Conservation (phyloP, 2,113 vertebrate species). For the Scomber scombrus region DNA sequence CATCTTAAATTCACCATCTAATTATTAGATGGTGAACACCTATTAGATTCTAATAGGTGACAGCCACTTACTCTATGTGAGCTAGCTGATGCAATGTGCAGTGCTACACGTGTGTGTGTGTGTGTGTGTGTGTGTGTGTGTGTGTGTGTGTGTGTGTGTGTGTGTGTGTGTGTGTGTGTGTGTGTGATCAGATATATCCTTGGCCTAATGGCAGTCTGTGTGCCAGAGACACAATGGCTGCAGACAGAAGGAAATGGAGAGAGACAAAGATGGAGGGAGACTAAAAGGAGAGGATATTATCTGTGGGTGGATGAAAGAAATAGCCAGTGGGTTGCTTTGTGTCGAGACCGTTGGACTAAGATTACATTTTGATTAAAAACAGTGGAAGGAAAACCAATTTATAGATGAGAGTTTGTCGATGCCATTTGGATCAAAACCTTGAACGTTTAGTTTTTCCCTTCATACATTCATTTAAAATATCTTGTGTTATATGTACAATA, state of each 20-base stretch:
- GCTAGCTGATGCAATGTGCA: slow-evolving; percentile 4
- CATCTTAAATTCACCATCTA: slow-evolving; percentile 38
- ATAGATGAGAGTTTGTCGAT: not conserved
- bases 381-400: not conserved
- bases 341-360: not conserved
- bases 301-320: slow-evolving; percentile 6
- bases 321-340: not conserved
- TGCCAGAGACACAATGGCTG: slow-evolving; percentile 36
- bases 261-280: slow-evolving; percentile 1
- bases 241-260: slow-evolving; percentile 53
- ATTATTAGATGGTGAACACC: no score
- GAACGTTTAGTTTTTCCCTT: not conserved
- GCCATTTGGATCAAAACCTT: not conserved
- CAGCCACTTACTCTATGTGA: slow-evolving; percentile 1
- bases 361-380: slow-evolving; percentile 18
- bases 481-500: not conserved
- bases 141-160: slow-evolving; percentile 27
- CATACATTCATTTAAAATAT: not conserved
- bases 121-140: not conserved
- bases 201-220: slow-evolving; percentile 39
- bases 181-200: slow-evolving; percentile 48
- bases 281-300: slow-evolving; percentile 50
- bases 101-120: not conserved
- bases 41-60: no score
- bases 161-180: slow-evolving; percentile 27